A percentile compares a stretch with the other conserved stretches of the same genome.
These are phyloP conservation scores for Aphelinus certus DNA, from an alignment of 1,140 invertebrate species.

Conservation along the genomic window DNA sequence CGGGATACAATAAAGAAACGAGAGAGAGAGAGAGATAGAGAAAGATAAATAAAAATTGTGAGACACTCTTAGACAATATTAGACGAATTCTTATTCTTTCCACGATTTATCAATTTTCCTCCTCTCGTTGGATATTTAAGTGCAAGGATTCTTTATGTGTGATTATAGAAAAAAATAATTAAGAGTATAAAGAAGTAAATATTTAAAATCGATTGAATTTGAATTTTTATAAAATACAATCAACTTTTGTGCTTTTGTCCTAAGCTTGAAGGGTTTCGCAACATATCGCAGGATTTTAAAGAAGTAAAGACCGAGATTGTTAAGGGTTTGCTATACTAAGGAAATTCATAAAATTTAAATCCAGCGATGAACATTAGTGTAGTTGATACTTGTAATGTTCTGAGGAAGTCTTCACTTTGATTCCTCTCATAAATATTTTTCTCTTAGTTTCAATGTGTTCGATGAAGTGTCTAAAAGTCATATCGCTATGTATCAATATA, in stretches of 20 bases:
- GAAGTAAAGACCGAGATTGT: constrained; percentile 33
- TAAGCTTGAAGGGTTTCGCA: constrained; percentile 51
- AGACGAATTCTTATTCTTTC: constrained; percentile 43
- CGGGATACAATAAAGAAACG: constrained; percentile 1
- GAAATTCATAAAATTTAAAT: constrained; percentile 11
- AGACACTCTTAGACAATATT: constrained; percentile 59
- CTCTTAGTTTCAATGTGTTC: constrained; percentile 25
- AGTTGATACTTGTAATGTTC: constrained; percentile 15
- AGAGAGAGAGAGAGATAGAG: constrained; percentile 31
- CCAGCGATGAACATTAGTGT: constrained; percentile 12
- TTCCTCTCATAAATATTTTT: neutral
- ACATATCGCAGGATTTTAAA: constrained; percentile 50
- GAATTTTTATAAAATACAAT: constrained; percentile 44
- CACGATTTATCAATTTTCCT: constrained; percentile 10
- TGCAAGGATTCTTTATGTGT: constrained; percentile 25
- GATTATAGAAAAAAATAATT: constrained; percentile 31
- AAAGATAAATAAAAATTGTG: constrained; percentile 30
- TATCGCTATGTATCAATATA: constrained; percentile 11
- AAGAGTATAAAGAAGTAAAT: constrained; percentile 21
- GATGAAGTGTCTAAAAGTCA: constrained; percentile 18
- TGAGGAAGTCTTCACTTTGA: constrained; percentile 29
- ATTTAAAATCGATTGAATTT: constrained; percentile 9
- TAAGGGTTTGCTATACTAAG: constrained; percentile 19
- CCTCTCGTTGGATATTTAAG: constrained; percentile 25
- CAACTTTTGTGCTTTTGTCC: constrained; percentile 44